Percentiles rank a stretch among this genome's conserved stretches.
Conservation (phyloP, 2,113 vertebrate species). For the Aldabrachelys gigantea region DNA sequence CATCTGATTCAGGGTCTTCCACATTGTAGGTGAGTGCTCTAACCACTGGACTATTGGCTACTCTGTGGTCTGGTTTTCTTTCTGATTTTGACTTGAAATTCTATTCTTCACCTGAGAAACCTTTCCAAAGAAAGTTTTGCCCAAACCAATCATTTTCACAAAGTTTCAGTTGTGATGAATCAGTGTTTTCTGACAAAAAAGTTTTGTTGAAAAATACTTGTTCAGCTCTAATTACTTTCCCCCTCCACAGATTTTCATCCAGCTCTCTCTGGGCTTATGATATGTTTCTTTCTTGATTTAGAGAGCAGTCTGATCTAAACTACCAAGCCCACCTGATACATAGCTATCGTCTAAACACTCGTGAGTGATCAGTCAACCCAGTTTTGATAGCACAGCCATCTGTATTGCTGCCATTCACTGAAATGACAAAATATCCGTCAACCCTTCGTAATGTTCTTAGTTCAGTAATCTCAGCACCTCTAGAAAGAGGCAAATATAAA, state of each 20-base stretch:
- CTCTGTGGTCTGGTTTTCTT: background rate
- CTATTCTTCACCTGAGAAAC: background rate
- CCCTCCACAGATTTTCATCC: accelerated
- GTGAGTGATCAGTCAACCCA: background rate
- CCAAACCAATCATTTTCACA: background rate
- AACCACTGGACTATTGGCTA: background rate
- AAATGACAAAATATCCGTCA: background rate
- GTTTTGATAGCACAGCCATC: background rate
- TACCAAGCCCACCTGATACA: background rate
- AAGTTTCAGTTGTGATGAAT: background rate
- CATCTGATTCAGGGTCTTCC: background rate
- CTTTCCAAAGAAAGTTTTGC: background rate
- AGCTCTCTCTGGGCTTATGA: background rate
- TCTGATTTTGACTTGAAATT: background rate
- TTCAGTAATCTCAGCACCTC: background rate
- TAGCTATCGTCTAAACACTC: background rate
- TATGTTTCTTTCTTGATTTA: background rate
- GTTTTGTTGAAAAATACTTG: background rate
- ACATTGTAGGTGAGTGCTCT: background rate
- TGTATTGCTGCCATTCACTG: background rate
- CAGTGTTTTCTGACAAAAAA: background rate
- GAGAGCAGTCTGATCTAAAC: background rate
- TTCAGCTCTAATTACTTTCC: background rate
- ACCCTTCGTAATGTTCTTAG: background rate
- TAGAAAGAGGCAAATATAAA: background rate